Base-by-base conservation (phyloP, 2,888 invertebrate species). In the Frankliniella intonsa region DNA sequence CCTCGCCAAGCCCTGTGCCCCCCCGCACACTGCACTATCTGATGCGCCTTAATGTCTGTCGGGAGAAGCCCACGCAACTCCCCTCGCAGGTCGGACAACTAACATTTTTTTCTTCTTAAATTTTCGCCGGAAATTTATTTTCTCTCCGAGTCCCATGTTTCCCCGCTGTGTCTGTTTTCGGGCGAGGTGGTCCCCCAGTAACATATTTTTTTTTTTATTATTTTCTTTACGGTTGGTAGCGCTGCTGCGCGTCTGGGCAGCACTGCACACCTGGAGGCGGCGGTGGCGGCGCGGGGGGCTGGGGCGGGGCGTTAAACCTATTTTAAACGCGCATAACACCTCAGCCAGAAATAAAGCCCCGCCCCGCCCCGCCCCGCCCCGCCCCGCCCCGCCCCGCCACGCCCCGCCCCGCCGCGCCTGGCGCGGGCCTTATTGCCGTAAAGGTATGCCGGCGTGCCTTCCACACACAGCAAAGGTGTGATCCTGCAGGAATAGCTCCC, bases 251-350 rank as follows among this genome's bases (percentile, higher is more conserved):
- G 69, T n/a, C n/a, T 65, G 65, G 65, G 65, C 65, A n/a, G 69
- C 69, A 55, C 14, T 55, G n/a, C n/a, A 25, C 69, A 76, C 69
- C 69, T 76, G 69, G 69, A 76, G 69, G 62, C 62, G 17, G 62
- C 62, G 62, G 62, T 3, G 14, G 62, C 62, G 62, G 62, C 62
- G 14, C 38, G n/a, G n/a, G n/a, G n/a, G n/a, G 55, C 19, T 9
- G 65, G 9, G 65, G 69, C 69, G 69, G 22, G 69, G n/a, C 69
- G 69, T 11, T 76, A 76, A 76, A 76, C 69, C 69, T 76, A 76
- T 76, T 76, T 76, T 76, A 76, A 76, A 76, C 69, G 25, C 69
- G 69, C 69, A 76, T 76, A 76, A 76, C 69, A 76, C 69, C 69
- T 76, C 69, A 25, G 69, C n/a, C 69, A 22, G 69, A 76, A 76